A percentile compares a stretch with the other conserved stretches of the same genome.
phyloP scores from a whole-genome alignment of 1,140 invertebrate genomes.

The Nasonia vitripennis region DNA sequence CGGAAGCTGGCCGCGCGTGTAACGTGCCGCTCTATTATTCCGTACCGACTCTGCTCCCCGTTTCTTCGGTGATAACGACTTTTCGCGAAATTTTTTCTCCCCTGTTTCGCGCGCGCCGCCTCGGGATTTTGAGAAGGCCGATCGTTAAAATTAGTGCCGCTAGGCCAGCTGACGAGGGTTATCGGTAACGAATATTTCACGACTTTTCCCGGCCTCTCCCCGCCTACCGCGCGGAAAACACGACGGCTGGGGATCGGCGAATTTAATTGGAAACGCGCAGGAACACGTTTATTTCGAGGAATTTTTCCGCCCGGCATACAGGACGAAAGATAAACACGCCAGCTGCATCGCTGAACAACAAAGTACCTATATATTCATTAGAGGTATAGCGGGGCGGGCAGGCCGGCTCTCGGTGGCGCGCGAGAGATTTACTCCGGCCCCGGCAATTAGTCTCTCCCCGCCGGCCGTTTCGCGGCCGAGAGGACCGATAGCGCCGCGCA shows the following conservation, averaged over 20 bases:
- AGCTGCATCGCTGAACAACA: too few species aligned
- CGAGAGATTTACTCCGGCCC: conserved; percentile 64
- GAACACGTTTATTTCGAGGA: too few species aligned
- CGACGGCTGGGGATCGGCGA: too few species aligned
- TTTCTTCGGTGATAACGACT: conserved; percentile 32
- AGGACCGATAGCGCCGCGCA: conserved; percentile 31
- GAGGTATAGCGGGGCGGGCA: too few species aligned
- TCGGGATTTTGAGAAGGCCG: neutral
- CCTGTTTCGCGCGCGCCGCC: conserved; percentile 1
- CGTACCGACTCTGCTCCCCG: conserved; percentile 38
- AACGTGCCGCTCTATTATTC: conserved; percentile 58
- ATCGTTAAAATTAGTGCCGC: neutral
- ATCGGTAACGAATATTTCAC: too few species aligned
- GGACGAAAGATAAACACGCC: too few species aligned
- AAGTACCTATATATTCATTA: conserved; percentile 21
- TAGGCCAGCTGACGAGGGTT: too few species aligned
- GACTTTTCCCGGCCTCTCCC: too few species aligned
- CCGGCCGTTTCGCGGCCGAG: neutral
- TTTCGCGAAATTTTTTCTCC: conserved; percentile 26
- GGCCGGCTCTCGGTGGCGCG: neutral
- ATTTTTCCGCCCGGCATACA: too few species aligned
- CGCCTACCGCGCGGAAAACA: too few species aligned
- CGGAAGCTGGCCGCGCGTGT: conserved; percentile 58
- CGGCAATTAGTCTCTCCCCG: conserved; percentile 62
- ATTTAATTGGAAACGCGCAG: too few species aligned